These are phyloP conservation scores for Globia sparganii DNA, from an alignment of 2,888 invertebrate species.

Conservation along the genomic window DNA sequence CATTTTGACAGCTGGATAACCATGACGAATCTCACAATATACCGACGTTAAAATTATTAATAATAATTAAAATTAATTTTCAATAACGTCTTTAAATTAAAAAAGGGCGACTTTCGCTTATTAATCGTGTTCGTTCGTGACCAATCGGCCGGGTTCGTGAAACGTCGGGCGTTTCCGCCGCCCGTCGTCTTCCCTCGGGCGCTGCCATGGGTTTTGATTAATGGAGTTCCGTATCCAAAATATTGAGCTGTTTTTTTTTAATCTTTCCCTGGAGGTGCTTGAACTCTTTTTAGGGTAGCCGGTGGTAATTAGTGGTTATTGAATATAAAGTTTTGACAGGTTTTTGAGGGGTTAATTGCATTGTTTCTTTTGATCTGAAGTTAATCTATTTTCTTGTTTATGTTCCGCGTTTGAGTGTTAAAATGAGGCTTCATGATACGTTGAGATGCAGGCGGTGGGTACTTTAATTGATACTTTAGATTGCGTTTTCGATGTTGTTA, in stretches of 20 bases:
- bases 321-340: conserved; percentile 74
- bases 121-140: conserved; percentile 69
- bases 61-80: conserved; percentile 78
- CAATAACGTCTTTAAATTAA: conserved; percentile 77
- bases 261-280: conserved; percentile 75
- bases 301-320: conserved; percentile 77
- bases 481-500: background rate
- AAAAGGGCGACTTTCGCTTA: conserved; percentile 73
- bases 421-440: conserved; percentile 12
- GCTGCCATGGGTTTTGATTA: conserved; percentile 78
- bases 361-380: conserved; percentile 62
- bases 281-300: conserved; percentile 79
- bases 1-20: conserved; percentile 55
- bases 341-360: conserved; percentile 70
- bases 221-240: conserved; percentile 80
- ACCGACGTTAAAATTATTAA: conserved; percentile 73
- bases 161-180: conserved; percentile 65
- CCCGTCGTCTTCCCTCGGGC: conserved; percentile 72
- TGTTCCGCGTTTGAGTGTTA: conserved; percentile 15
- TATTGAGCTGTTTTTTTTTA: conserved; percentile 71
- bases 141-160: conserved; percentile 68
- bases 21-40: conserved; percentile 64
- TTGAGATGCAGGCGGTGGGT: background rate
- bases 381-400: conserved; percentile 65
- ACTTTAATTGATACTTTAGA: background rate